These are phyloP conservation scores for pig (Sus scrofa) DNA, from an alignment of 2,113 vertebrate species.

Conservation along the genomic window T2T-Sscrofa CM000817.6:26453501-26454000, in stretches of 20 bases:
- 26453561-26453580: conserved; percentile 55
- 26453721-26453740: neutral
- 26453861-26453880: neutral
- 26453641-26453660: conserved; percentile 45
- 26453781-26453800: neutral
- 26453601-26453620: no score
- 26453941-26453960: neutral
- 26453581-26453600: conserved; percentile 4
- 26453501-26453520: conserved; percentile 55
- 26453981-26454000: neutral
- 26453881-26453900: neutral
- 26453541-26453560: conserved; percentile 61
- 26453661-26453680: neutral
- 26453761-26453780: neutral
- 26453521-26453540: conserved; percentile 47
- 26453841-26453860: neutral
- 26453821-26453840: neutral
- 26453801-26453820: neutral
- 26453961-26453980: neutral
- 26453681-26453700: conserved; percentile 43
- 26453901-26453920: neutral
- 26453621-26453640: no score
- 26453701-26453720: conserved; percentile 36
- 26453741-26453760: neutral
- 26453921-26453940: neutral